These are phyloP conservation scores for Helicoverpa armigera DNA, from an alignment of 1,140 invertebrate genomes.

Conservation along the genomic window DNA sequence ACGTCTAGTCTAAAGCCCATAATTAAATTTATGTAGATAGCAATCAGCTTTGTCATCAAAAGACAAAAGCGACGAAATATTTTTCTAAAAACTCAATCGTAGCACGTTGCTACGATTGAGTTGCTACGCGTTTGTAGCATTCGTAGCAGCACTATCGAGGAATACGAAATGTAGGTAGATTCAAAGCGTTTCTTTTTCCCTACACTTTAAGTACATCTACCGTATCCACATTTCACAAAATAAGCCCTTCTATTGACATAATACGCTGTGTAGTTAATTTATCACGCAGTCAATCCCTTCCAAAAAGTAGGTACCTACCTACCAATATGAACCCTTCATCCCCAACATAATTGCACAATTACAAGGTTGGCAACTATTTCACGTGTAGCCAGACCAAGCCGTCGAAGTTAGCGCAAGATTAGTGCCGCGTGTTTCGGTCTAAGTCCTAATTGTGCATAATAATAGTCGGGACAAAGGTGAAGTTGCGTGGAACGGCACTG, in stretches of 20 bases:
- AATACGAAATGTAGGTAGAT: too few species aligned
- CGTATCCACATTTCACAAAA: too few species aligned
- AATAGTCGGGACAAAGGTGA: conserved; percentile 76
- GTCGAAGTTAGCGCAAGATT: conserved; percentile 73
- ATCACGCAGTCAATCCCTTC: neutral
- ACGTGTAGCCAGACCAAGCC: conserved; percentile 54
- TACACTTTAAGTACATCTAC: too few species aligned
- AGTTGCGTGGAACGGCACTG: conserved; percentile 73
- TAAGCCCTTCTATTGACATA: too few species aligned
- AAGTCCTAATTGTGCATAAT: conserved; percentile 82
- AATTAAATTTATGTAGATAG: too few species aligned
- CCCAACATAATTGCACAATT: conserved; percentile 58
- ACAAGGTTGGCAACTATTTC: conserved; percentile 67
- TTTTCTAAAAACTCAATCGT: neutral
- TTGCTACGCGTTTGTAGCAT: neutral
- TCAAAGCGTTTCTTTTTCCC: too few species aligned
- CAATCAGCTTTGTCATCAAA: too few species aligned
- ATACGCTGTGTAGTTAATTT: too few species aligned
- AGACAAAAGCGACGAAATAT: too few species aligned
- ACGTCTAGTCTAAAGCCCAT: too few species aligned
- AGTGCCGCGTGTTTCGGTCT: conserved; percentile 71
- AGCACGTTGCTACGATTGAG: neutral
- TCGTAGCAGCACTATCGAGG: neutral
- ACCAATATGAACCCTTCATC: neutral
- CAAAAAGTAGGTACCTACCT: neutral